Conservation (phyloP, 2,797 vertebrate species). For the Chloroceryle inda region DNA sequence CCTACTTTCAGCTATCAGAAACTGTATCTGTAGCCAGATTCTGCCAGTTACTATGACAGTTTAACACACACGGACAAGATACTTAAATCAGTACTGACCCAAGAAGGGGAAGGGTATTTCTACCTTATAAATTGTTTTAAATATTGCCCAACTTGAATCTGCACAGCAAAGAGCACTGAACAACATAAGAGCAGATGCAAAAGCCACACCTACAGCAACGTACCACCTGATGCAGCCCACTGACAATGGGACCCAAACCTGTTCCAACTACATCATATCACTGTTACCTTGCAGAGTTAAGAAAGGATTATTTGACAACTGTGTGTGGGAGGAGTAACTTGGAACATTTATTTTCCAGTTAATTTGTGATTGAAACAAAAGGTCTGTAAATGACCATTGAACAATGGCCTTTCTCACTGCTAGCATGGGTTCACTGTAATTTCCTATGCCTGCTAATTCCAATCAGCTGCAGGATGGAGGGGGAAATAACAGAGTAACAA, state of each 20-base stretch:
- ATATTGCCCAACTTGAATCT: accelerated
- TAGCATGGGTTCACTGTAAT: not conserved
- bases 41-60: not conserved
- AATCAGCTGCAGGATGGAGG: not conserved
- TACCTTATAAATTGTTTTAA: not conserved
- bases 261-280: not conserved
- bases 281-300: not conserved
- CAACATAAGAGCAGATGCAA: not conserved
- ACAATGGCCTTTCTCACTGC: not conserved
- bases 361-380: not conserved
- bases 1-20: not conserved
- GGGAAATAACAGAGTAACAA: not conserved
- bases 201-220: not conserved
- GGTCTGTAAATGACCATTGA: not conserved
- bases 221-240: not conserved
- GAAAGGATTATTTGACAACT: not conserved
- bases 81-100: not conserved
- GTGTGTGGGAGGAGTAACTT: not conserved
- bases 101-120: not conserved
- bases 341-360: not conserved
- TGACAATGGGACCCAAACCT: not conserved
- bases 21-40: not conserved
- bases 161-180: not conserved
- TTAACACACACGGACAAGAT: not conserved
- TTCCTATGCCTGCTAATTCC: not conserved